Percentiles rank a stretch among this genome's conserved stretches.
These are phyloP conservation scores for Dynastes hyllus DNA, from an alignment of 2,888 invertebrate genomes.

Conservation along the genomic window DNA sequence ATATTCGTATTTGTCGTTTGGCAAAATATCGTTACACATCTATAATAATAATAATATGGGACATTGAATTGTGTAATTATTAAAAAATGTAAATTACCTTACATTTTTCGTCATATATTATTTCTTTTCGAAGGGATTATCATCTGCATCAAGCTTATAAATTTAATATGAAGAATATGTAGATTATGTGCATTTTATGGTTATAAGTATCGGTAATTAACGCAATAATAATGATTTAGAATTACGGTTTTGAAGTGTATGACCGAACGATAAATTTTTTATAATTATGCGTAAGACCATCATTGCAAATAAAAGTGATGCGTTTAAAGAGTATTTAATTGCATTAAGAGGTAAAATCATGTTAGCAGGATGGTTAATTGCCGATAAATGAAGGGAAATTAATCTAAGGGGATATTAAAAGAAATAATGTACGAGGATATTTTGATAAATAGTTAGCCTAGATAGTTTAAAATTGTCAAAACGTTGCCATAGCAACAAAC, in stretches of 20 bases:
- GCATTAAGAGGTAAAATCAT: too few relatives aligned
- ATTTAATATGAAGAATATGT: slow-evolving; percentile 12
- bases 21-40: background rate
- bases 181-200: background rate
- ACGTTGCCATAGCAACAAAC: too few relatives aligned
- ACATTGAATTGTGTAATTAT: background rate
- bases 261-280: background rate
- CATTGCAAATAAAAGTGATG: too few relatives aligned
- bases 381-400: too few relatives aligned
- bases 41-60: background rate
- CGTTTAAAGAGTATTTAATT: too few relatives aligned
- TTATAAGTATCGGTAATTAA: background rate
- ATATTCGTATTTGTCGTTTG: background rate
- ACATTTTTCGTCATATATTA: background rate
- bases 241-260: background rate
- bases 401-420: too few relatives aligned
- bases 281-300: background rate
- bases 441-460: too few relatives aligned
- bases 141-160: background rate
- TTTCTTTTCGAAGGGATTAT: background rate
- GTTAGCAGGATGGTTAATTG: too few relatives aligned
- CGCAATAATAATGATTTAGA: slow-evolving; percentile 19
- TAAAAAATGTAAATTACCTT: background rate
- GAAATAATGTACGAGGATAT: too few relatives aligned
- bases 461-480: too few relatives aligned